Conservation (phyloP, 23 tunicate genomes). For the Ciona savignyi region DNA sequence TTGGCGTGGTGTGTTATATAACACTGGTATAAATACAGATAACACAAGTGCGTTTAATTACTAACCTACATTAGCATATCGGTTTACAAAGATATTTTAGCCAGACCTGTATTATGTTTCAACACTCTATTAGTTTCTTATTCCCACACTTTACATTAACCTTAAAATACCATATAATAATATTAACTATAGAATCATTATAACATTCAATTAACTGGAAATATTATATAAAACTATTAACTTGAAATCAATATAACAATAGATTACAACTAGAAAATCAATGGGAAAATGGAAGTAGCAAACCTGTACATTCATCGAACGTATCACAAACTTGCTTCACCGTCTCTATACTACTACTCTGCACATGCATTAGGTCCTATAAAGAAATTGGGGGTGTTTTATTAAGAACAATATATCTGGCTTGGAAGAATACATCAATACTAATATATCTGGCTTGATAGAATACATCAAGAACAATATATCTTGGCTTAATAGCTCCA, state of each 20-base stretch:
- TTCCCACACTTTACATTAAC: background rate
- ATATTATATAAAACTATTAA: background rate
- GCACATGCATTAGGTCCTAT: conserved; percentile 80
- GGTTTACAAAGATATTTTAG: too few species aligned
- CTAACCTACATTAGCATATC: background rate
- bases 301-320: conserved; percentile 75
- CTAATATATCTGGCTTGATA: too few species aligned
- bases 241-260: background rate
- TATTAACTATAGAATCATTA: background rate
- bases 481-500: too few species aligned
- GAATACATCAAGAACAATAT: too few species aligned
- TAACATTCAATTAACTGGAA: background rate
- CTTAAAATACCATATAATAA: background rate
- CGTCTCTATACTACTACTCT: conserved; percentile 24
- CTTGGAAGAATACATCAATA: background rate
- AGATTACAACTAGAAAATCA: too few species aligned
- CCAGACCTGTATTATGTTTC: too few species aligned
- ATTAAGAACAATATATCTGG: background rate
- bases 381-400: background rate
- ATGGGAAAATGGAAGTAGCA: background rate
- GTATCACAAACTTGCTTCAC: conserved; percentile 72
- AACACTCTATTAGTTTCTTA: too few species aligned
- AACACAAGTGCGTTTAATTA: too few species aligned
- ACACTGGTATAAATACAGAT: too few species aligned
- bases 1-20: too few species aligned